Percentiles rank a stretch among this genome's conserved stretches.
Conservation (phyloP, 2,113 vertebrate species). For the Scatophagus argus region DNA sequence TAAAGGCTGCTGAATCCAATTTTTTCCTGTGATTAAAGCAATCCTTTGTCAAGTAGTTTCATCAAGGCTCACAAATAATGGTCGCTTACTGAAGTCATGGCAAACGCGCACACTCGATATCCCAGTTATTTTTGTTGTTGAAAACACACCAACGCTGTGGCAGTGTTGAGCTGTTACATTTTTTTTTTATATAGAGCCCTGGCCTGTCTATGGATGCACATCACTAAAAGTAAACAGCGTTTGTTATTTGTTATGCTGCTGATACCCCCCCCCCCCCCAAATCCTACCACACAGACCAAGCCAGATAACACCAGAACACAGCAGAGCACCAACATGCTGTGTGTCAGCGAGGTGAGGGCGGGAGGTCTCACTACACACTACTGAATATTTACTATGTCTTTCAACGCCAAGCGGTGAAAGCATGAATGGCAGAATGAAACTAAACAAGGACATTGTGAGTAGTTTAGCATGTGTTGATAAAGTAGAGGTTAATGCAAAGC, state of each 20-base stretch:
- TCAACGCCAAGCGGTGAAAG: slow-evolving; percentile 34
- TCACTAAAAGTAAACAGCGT: slow-evolving; percentile 67
- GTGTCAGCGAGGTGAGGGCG: slow-evolving; percentile 5
- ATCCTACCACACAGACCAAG: slow-evolving; percentile 49
- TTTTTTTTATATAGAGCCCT: slow-evolving; percentile 4
- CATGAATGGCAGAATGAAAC: slow-evolving; percentile 40
- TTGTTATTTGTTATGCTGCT: slow-evolving; percentile 73
- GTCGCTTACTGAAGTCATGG: neutral
- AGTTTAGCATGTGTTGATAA: neutral
- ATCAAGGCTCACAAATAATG: neutral
- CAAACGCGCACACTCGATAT: neutral
- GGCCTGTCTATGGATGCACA: slow-evolving; percentile 12
- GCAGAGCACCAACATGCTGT: slow-evolving; percentile 59
- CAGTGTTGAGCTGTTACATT: neutral
- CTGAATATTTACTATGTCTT: slow-evolving; percentile 56
- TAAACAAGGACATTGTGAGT: slow-evolving; percentile 1
- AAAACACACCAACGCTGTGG: neutral
- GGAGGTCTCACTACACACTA: slow-evolving; percentile 10
- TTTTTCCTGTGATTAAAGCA: neutral
- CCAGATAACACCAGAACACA: slow-evolving; percentile 79
- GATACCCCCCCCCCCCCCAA: slow-evolving; percentile 59
- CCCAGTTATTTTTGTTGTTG: neutral
- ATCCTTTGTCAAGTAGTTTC: neutral
- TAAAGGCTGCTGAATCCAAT: neutral
- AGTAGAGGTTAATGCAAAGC: neutral